Evolutionary conservation across 2,888 invertebrate genomes (phyloP).

Genomic region (Leucozona laternaria): DNA sequence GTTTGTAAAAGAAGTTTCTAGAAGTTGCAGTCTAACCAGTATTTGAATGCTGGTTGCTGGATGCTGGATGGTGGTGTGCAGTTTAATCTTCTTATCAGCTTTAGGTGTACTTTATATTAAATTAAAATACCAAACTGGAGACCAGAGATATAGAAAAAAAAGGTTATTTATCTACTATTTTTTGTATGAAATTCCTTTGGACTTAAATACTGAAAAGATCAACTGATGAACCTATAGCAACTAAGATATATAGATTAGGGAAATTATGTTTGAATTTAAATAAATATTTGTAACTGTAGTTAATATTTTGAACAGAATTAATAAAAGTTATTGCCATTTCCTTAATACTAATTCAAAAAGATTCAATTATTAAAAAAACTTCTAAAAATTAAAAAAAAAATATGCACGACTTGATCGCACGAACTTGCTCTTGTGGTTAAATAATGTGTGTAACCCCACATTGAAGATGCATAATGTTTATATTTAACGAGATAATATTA

Average conservation of each 20-base stretch:
- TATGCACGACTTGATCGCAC: too few relatives aligned
- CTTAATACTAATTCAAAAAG: too few relatives aligned
- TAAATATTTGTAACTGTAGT: neutral
- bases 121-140: constrained; percentile 34
- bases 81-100: constrained; percentile 71
- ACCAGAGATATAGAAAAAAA: neutral
- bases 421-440: too few relatives aligned
- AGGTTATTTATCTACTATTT: neutral
- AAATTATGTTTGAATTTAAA: neutral
- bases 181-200: neutral
- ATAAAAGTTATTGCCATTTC: too few relatives aligned
- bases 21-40: constrained; percentile 31
- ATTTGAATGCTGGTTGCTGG: neutral
- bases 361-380: too few relatives aligned
- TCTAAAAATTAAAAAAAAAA: too few relatives aligned
- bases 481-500: too few relatives aligned
- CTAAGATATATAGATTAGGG: neutral
- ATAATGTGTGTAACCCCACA: too few relatives aligned
- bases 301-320: too few relatives aligned
- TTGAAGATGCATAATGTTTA: too few relatives aligned
- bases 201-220: neutral
- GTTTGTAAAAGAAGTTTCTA: constrained; percentile 56
- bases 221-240: neutral
- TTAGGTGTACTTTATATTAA: constrained; percentile 49
- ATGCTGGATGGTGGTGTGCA: constrained; percentile 6